Base-by-base conservation (phyloP, 1,140 invertebrate species). In the Platorchestia sp. region DNA sequence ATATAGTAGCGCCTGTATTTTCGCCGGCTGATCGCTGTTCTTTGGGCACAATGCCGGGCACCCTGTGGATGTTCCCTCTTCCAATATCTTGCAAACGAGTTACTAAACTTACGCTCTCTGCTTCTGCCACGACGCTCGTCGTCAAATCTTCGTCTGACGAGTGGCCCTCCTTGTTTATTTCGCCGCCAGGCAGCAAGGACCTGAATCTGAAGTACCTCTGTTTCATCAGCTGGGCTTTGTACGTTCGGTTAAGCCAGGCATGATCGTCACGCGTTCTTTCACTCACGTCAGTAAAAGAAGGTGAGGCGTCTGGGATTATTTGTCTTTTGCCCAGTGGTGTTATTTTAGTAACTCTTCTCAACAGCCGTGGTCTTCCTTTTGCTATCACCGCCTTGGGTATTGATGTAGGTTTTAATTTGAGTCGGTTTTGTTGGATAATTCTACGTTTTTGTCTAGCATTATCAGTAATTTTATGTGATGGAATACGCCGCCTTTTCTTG, bases 1-100 rank as follows among this genome's bases (percentile, higher is more conserved):
- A 93, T 14, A 44, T 93, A 10, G 91, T 93, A 10, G 43, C 22
- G 41, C 91, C 91, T 36, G 43, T 44, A 44, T 44, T 93, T 93
- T 93, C 91, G 10, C 45, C 91, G 7, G 91, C 91, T 93, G 91
- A 93, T 93, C 91, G 45, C n/a, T 93, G 91, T 93, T 93, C 91
- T 47, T 93, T 93, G 45, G 47, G 91, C 45, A 93, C 45, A 10
- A 45, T 93, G 43, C 43, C 40, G 44, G 41, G 19, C 3, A 47
- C 10, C 45, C 91, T 93, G 91, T 47, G 91, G 45, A 93, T 45
- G 45, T 40, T 93, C 40, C 91, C 45, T 22, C 45, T 42, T 3
- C 45, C 19, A 22, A 44, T 93, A 16, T 45, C 91, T 14, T 44
- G 91, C 44, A 93, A 41, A 41, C 19, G 91, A 7, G 91, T 40